A percentile compares a stretch with the other conserved stretches of the same genome.
Conservation (phyloP, 2,888 invertebrate species). For the Sipha maydis region DNA sequence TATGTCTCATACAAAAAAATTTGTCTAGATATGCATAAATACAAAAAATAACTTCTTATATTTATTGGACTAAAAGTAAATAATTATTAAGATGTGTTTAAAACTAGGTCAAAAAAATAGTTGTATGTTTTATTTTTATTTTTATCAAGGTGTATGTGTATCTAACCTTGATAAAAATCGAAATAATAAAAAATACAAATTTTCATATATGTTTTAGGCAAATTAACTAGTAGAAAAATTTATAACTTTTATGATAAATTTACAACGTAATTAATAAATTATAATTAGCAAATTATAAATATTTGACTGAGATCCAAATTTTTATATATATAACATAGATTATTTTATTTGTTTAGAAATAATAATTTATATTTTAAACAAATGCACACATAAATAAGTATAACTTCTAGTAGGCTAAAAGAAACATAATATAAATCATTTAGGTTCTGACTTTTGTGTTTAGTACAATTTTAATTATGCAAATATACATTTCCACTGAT, state of each 20-base stretch:
- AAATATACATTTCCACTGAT: too few relatives aligned
- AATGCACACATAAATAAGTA: too few relatives aligned
- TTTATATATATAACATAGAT: neutral
- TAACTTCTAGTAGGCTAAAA: too few relatives aligned
- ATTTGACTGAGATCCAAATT: too few relatives aligned
- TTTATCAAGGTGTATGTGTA: conserved; percentile 22
- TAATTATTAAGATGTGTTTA: neutral
- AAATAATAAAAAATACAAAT: neutral
- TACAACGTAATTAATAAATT: neutral
- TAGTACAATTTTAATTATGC: too few relatives aligned
- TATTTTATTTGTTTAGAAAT: neutral
- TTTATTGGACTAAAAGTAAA: neutral
- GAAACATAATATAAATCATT: too few relatives aligned
- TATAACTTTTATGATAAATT: neutral
- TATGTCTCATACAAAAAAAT: neutral
- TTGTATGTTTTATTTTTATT: conserved; percentile 25
- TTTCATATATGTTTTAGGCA: neutral
- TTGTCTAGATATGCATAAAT: neutral
- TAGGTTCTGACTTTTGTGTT: too few relatives aligned
- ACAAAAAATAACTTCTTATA: too few relatives aligned
- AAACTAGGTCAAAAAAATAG: conserved; percentile 26
- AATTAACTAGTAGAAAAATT: neutral
- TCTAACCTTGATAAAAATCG: neutral
- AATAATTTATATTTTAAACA: neutral
- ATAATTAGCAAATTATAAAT: neutral